Evolutionary conservation across 2,888 invertebrate species (phyloP).

Genomic region (Heliconius ethilla): DNA sequence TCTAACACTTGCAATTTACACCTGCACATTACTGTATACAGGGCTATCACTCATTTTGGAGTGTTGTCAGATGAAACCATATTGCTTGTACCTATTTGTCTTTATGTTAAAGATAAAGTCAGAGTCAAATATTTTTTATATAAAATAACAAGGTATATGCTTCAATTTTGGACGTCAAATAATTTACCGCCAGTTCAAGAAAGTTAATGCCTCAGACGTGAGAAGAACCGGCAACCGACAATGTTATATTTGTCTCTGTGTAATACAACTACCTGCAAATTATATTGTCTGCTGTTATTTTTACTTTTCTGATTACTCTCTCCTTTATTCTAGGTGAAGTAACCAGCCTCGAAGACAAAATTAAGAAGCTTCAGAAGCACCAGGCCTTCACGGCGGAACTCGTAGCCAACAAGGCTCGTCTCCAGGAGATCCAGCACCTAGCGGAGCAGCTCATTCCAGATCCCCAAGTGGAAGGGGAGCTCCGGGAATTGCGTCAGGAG

Average conservation of each 20-base stretch:
- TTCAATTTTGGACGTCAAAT: too few relatives aligned
- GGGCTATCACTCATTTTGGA: neutral
- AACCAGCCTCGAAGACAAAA: conserved; percentile 95
- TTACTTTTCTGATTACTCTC: neutral
- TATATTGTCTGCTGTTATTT: too few relatives aligned
- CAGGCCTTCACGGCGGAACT: conserved; percentile 97
- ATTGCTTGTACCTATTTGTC: too few relatives aligned
- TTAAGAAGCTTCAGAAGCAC: conserved; percentile 96
- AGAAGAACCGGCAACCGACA: too few relatives aligned
- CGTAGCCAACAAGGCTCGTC: conserved; percentile 91
- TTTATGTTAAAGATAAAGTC: too few relatives aligned
- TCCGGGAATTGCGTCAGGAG: conserved; percentile 85
- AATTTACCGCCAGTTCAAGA: too few relatives aligned
- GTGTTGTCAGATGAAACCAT: too few relatives aligned
- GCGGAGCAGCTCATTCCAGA: conserved; percentile 90
- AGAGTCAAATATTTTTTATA: too few relatives aligned
- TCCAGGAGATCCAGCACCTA: conserved; percentile 88
- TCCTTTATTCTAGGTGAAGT: conserved; percentile 80
- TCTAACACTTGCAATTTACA: neutral
- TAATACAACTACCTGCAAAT: neutral
- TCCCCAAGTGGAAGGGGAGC: conserved; percentile 86
- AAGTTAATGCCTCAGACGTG: too few relatives aligned
- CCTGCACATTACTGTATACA: too few relatives aligned
- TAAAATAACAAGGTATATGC: too few relatives aligned
- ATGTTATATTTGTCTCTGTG: neutral